A percentile compares a stretch with the other conserved stretches of the same genome.
Conservation (phyloP, 2,113 vertebrate genomes). For the Serinus canaria region DNA sequence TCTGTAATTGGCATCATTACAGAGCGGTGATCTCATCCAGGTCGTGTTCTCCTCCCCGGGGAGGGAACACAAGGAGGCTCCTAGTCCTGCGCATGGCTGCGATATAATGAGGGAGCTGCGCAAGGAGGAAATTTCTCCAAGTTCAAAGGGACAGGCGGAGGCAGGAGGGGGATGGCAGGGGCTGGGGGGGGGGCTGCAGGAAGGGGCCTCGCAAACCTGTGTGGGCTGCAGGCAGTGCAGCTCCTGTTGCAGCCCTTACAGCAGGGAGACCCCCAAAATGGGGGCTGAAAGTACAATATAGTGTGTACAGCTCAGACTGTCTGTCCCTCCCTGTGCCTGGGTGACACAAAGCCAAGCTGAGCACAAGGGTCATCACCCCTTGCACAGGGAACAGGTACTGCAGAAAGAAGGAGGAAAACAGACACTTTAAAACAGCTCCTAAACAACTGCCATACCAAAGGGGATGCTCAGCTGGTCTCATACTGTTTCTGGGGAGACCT, state of each 20-base stretch:
- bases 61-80: conserved; percentile 38
- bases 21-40: conserved; percentile 72
- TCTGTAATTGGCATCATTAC: conserved; percentile 72
- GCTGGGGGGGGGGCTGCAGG: neutral
- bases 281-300: neutral
- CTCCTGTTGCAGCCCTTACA: neutral
- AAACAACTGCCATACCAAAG: neutral
- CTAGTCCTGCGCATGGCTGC: conserved; percentile 2
- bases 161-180: conserved; percentile 2
- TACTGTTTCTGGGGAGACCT: neutral
- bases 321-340: neutral
- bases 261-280: neutral
- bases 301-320: neutral
- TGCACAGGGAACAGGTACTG: neutral
- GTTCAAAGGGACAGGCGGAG: conserved; percentile 46
- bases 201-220: neutral
- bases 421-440: neutral
- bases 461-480: neutral
- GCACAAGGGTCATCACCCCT: fast-evolving
- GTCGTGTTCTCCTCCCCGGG: conserved; percentile 41
- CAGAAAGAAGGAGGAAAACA: neutral
- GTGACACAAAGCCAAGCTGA: neutral
- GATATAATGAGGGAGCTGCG: conserved; percentile 43
- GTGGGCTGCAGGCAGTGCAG: neutral
- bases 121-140: conserved; percentile 37